Conservation (phyloP, 92 coral and sea anemone species). For the Palythoa grandiflora region DNA sequence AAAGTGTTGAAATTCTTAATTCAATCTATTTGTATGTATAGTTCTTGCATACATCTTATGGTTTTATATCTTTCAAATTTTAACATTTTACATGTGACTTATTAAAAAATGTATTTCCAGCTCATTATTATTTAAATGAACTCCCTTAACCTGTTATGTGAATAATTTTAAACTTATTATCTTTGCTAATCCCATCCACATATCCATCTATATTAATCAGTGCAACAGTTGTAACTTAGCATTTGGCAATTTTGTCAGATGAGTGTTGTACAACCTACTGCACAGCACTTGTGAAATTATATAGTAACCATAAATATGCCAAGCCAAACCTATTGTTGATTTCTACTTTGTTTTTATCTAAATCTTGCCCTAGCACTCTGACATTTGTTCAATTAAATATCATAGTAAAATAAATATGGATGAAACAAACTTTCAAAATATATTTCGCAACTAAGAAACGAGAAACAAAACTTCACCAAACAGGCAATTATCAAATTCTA, state of each 20-base stretch:
- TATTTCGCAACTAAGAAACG: background rate
- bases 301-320: background rate
- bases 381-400: background rate
- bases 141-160: constrained; percentile 5
- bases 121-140: background rate
- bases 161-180: background rate
- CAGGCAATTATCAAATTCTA: background rate
- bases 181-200: background rate
- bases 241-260: background rate
- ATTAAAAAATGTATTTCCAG: background rate
- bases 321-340: background rate
- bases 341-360: constrained; percentile 1
- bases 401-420: background rate
- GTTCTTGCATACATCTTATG: background rate
- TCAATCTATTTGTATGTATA: background rate
- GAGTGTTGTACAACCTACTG: background rate
- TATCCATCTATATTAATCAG: background rate
- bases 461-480: background rate
- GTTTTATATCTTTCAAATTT: background rate
- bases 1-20: background rate
- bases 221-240: background rate
- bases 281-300: background rate
- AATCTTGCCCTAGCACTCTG: background rate
- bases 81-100: background rate
- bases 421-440: background rate